phyloP scores from a whole-genome alignment of 2,797 vertebrate genomes.

The Onychomys arenicola region DNA sequence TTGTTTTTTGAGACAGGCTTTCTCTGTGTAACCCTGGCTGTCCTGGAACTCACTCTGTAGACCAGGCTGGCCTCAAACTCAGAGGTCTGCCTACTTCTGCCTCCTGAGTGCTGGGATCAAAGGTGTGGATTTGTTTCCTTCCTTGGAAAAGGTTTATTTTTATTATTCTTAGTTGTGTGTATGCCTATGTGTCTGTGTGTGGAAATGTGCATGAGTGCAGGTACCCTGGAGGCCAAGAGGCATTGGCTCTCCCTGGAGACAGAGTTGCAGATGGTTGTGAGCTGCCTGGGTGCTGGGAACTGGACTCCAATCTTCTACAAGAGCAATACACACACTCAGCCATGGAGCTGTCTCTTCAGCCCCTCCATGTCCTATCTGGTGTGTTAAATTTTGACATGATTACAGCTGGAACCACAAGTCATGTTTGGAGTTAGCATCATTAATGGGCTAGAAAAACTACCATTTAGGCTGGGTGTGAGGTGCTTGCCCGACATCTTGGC shows the following conservation, averaged over 20 bases:
- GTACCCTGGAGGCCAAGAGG: not conserved
- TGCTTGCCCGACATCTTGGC: not conserved
- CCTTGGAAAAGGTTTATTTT: not conserved
- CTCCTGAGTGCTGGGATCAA: not conserved
- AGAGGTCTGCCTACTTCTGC: not conserved
- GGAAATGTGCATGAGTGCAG: not conserved
- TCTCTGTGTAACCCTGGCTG: not conserved
- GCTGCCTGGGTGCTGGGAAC: not conserved
- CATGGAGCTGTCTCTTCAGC: not conserved
- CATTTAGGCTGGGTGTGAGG: not conserved
- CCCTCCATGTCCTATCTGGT: not conserved
- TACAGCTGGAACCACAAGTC: not conserved
- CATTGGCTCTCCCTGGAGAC: not conserved
- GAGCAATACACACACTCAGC: not conserved
- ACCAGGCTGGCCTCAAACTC: not conserved
- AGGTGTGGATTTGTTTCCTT: not conserved
- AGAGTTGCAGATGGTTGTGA: not conserved
- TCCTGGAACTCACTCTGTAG: not conserved
- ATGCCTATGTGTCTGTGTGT: not conserved
- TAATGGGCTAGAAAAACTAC: not conserved
- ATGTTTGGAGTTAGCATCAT: not conserved
- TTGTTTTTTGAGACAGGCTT: not conserved
- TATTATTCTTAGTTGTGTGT: not conserved
- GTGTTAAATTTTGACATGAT: not conserved
- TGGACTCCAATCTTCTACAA: not conserved